Evolutionary conservation across 1,140 invertebrate species (phyloP).

Genomic region (Mylabris phalerata): DNA sequence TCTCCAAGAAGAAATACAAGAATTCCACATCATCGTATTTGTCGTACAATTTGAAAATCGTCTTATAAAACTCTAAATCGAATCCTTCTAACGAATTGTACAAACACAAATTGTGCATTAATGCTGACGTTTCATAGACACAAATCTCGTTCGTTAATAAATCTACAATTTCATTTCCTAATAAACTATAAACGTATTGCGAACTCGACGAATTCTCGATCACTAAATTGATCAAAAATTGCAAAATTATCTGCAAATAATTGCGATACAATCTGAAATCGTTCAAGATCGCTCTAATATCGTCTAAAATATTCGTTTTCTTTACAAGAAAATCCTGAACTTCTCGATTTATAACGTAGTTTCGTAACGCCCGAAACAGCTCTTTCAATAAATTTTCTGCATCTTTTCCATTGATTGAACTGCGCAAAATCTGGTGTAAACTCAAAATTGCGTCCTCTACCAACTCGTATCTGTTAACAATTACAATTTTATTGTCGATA

Average conservation of each 20-base stretch:
- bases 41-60: constrained; percentile 14
- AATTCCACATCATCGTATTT: constrained; percentile 24
- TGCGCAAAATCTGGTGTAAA: neutral
- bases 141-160: constrained; percentile 15
- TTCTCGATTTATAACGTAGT: constrained; percentile 14
- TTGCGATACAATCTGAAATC: neutral
- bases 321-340: constrained; percentile 15
- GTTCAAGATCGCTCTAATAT: constrained; percentile 1
- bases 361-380: constrained; percentile 23
- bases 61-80: constrained; percentile 7
- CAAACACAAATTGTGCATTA: constrained; percentile 27
- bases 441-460: neutral
- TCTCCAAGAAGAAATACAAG: constrained; percentile 32
- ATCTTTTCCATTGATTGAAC: neutral
- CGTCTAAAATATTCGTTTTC: constrained; percentile 5
- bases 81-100: constrained; percentile 5
- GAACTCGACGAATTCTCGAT: constrained; percentile 17
- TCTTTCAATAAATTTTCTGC: constrained; percentile 11
- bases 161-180: constrained; percentile 9
- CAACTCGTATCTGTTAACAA: constrained; percentile 1
- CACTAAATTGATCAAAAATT: constrained; percentile 29
- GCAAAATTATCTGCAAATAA: constrained; percentile 24
- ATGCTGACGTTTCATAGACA: constrained; percentile 21
- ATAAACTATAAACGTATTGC: constrained; percentile 6
- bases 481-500: neutral